phyloP scores from a whole-genome alignment of 2,888 invertebrate species.

The Microplitis deprimator region DNA sequence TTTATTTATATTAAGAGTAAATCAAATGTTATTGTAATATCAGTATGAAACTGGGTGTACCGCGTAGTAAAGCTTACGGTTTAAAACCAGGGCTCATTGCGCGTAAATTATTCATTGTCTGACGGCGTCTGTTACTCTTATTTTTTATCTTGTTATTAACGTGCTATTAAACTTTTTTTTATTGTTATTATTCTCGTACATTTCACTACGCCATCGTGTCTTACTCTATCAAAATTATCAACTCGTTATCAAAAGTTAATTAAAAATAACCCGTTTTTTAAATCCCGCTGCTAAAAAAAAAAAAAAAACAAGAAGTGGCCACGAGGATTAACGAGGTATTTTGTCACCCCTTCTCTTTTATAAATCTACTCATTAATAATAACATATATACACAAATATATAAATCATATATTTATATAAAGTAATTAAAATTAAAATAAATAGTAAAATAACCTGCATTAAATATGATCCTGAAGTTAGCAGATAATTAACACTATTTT shows the following conservation, averaged over 20 bases:
- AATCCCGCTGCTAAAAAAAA: background rate
- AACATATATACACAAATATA: conserved; percentile 19
- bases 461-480: too few relatives aligned
- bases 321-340: conserved; percentile 29
- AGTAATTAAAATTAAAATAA: background rate
- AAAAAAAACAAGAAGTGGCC: conserved; percentile 6
- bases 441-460: background rate
- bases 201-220: conserved; percentile 2
- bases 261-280: background rate
- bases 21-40: background rate
- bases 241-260: background rate
- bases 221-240: background rate
- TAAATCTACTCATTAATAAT: background rate
- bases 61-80: conserved; percentile 24
- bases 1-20: background rate
- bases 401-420: conserved; percentile 6
- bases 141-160: background rate
- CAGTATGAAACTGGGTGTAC: conserved; percentile 32
- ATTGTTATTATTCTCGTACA: background rate
- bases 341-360: conserved; percentile 6
- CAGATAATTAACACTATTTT: too few relatives aligned
- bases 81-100: conserved; percentile 15
- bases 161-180: conserved; percentile 5
- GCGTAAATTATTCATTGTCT: conserved; percentile 10
- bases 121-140: conserved; percentile 24